Conservation (phyloP, 2,888 invertebrate species). For the Cephus sareptanus region DNA sequence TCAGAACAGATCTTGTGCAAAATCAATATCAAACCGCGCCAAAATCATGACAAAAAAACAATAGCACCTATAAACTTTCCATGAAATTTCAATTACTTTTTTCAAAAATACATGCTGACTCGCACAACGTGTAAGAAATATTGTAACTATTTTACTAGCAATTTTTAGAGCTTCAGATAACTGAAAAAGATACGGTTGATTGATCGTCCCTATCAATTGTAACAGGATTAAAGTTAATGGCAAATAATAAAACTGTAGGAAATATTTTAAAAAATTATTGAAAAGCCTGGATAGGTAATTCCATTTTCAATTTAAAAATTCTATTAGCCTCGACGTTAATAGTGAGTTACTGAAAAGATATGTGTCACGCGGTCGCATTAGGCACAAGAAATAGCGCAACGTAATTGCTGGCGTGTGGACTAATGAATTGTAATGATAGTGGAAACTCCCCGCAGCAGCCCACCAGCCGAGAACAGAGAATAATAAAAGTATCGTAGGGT, state of each 20-base stretch:
- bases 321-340: background rate
- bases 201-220: background rate
- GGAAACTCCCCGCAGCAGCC: background rate
- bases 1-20: background rate
- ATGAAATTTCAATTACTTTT: too few species aligned
- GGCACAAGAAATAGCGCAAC: background rate
- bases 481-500: background rate
- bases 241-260: background rate
- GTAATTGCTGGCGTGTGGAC: conserved; percentile 15
- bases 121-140: too few species aligned
- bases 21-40: background rate
- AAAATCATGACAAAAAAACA: too few species aligned
- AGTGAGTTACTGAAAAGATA: background rate
- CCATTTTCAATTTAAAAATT: background rate
- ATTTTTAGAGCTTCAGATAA: background rate
- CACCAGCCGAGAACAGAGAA: background rate
- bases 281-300: background rate
- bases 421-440: conserved; percentile 25
- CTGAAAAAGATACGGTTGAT: too few species aligned
- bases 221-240: background rate
- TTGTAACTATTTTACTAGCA: background rate
- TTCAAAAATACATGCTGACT: too few species aligned
- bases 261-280: background rate
- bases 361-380: background rate
- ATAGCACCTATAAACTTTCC: too few species aligned